Evolutionary conservation across 2,797 vertebrate species (phyloP), one percentile per base, ranked within the genome.

Genomic region (Philypnodon macrostomus): DNA sequence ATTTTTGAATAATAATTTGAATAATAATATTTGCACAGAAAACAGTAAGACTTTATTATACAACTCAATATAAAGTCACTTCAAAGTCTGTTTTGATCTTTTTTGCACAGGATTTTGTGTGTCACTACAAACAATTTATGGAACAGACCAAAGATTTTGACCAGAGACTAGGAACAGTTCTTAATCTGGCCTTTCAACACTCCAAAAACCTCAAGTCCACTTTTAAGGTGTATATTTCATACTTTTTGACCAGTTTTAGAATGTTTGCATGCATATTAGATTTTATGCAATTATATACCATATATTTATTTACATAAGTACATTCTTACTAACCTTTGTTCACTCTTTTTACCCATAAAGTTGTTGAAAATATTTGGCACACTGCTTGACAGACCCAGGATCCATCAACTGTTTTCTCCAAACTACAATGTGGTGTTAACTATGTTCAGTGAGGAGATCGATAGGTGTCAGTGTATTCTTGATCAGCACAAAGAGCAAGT

Each of bases 141-240:
- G 87, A 89, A 50, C 87, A 92, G 76, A 90, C 88, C 75, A 88
- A 70, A 77, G 87, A 91, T 70, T 92, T 91, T 67, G 91, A 92
- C 81, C 88, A 89, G 67, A 87, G 90, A 13, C 77, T 93, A 57
- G 88, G 85, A 62, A 90, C 89, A 12, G 82, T 93, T 65, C 85
- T 93, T 73, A 92, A 92, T 74, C 69, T 90, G 67, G 82, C 86
- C 50, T 94, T 94, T 82, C 84, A 90, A 47, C 83, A 92, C 62
- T 90, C 89, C 41, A 89, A 84, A 76, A 86, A 86, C 64, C 70
- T 91, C 27, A 81, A 89, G 77, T 87, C 87, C 29, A 67, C 72
- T 67, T 92, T 90, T 71, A 90, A 90, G 85, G 90, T 92, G 77
- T 63, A 39, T 18, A 50, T n/a, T 40, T 16, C 2, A 4, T 8